phyloP scores from a whole-genome alignment of 1,140 invertebrate species.

The Eueides isabella region DNA sequence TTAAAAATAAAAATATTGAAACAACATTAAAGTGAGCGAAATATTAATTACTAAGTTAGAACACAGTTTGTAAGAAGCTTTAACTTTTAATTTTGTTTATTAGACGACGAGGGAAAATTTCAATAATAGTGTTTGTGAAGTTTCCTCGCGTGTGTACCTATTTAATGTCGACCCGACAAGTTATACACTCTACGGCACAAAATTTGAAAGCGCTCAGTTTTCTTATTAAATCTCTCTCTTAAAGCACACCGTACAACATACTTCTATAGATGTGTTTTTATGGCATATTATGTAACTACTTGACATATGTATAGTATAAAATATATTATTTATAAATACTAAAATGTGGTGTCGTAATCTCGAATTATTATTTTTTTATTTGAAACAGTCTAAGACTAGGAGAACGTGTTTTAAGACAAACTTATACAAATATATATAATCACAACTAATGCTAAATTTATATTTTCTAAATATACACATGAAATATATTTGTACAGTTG shows the following conservation, averaged over 20 bases:
- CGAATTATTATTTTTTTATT: too few species aligned
- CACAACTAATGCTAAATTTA: too few species aligned
- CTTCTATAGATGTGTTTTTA: too few species aligned
- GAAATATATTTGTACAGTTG: not conserved
- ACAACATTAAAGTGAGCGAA: conserved; percentile 18
- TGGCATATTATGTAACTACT: too few species aligned
- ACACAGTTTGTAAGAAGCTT: conserved; percentile 32
- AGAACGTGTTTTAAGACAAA: too few species aligned
- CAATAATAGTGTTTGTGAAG: conserved; percentile 42
- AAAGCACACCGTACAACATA: too few species aligned
- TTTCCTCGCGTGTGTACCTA: conserved; percentile 40
- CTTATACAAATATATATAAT: too few species aligned
- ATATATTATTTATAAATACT: too few species aligned
- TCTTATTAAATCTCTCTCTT: conserved; percentile 22
- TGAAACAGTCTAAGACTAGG: too few species aligned
- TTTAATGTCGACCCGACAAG: conserved; percentile 41
- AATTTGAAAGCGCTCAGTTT: conserved; percentile 27
- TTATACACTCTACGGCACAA: conserved; percentile 24
- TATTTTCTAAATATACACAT: not conserved
- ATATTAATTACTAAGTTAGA: conserved; percentile 41
- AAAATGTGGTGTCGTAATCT: too few species aligned
- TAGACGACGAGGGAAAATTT: conserved; percentile 42
- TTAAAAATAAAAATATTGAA: not conserved
- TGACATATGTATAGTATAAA: not conserved
- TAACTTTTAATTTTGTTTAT: conserved; percentile 46